A percentile compares a stretch with the other conserved stretches of the same genome.
Evolutionary conservation across 2,113 vertebrate genomes (phyloP).

Genomic region (Atlantisia rogersi): DNA sequence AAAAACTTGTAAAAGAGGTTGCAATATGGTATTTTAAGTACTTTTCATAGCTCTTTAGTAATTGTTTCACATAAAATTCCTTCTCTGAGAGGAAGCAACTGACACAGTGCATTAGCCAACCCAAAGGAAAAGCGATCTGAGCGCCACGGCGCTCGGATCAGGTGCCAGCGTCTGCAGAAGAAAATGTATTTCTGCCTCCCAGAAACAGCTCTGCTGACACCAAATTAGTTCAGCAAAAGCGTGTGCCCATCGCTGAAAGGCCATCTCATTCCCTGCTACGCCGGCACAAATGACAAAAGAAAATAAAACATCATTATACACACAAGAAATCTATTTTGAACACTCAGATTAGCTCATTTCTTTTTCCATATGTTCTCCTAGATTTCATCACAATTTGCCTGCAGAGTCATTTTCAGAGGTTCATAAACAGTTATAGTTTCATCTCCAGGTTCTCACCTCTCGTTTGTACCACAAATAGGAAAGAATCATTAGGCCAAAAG

Average conservation of each 20-base stretch:
- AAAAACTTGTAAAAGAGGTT: neutral
- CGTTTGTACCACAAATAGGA: neutral
- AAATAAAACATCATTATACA: neutral
- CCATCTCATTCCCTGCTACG: neutral
- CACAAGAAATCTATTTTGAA: conserved; percentile 3
- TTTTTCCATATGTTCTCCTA: neutral
- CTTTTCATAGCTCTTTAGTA: neutral
- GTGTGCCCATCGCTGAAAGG: neutral
- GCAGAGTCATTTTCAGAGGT: neutral
- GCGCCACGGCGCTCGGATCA: neutral
- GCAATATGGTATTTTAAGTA: neutral
- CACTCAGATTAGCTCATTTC: conserved; percentile 3
- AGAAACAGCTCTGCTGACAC: neutral
- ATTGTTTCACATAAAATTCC: neutral
- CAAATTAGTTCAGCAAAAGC: conserved; percentile 18
- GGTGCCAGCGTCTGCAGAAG: neutral
- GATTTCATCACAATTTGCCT: conserved; percentile 33
- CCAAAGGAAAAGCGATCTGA: neutral
- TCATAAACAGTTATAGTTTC: conserved; percentile 14
- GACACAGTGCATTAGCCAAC: neutral
- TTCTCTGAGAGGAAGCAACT: neutral
- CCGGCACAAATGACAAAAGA: neutral
- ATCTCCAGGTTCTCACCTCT: neutral
- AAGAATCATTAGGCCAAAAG: neutral
- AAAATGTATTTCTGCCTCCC: neutral